These are phyloP conservation scores for Mechanitis mazaeus DNA, from an alignment of 2,888 invertebrate species.

Conservation along the genomic window DNA sequence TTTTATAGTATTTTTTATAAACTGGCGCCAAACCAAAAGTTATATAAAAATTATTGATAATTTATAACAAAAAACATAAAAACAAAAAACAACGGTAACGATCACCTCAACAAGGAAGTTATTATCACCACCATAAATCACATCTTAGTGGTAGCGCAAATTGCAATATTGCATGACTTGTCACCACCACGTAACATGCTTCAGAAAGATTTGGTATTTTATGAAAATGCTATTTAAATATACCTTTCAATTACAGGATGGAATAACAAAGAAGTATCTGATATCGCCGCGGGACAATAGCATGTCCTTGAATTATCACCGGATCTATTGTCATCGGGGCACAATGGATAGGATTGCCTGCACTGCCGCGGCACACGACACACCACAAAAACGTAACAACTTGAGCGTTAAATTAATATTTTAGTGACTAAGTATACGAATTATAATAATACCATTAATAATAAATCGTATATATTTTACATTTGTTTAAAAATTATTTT, in stretches of 20 bases:
- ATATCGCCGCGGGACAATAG: constrained; percentile 47
- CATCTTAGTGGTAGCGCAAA: constrained; percentile 19
- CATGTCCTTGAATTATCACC: constrained; percentile 70
- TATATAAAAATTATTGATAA: too few relatives aligned
- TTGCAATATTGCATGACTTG: constrained; percentile 24
- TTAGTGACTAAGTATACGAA: constrained; percentile 5
- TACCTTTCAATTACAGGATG: constrained; percentile 20
- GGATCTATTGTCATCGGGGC: constrained; percentile 63
- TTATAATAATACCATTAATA: neutral
- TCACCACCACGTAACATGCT: constrained; percentile 10
- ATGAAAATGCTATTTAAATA: too few relatives aligned
- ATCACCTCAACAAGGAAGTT: constrained; percentile 67
- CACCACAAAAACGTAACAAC: constrained; percentile 37
- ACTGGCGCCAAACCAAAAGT: too few relatives aligned
- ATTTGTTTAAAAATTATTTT: too few relatives aligned
- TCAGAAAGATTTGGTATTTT: constrained; percentile 8
- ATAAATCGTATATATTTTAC: too few relatives aligned
- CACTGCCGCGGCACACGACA: constrained; percentile 54
- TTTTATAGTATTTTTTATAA: neutral
- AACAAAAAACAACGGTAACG: constrained; percentile 35
- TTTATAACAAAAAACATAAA: too few relatives aligned
- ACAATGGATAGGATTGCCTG: constrained; percentile 67
- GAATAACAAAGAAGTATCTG: constrained; percentile 36
- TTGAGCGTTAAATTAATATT: constrained; percentile 36
- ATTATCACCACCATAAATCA: constrained; percentile 62